phyloP scores from a whole-genome alignment of 2,797 vertebrate genomes.

The Leuciscus waleckii region DNA sequence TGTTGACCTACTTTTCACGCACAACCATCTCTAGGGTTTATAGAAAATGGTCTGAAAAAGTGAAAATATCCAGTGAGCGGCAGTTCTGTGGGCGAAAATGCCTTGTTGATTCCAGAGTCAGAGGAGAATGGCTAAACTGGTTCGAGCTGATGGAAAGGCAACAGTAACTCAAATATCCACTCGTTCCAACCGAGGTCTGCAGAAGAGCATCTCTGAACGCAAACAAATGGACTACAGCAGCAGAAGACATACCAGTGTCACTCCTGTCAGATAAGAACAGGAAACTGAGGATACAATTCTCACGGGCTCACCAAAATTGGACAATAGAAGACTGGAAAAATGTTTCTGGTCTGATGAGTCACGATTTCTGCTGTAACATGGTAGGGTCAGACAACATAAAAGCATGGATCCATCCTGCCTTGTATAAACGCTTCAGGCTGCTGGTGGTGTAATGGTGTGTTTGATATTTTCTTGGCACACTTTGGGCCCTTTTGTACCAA shows the following conservation, averaged over 20 bases:
- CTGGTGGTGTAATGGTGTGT: background rate
- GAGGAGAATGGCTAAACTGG: slow-evolving; percentile 43
- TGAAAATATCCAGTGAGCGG: no score
- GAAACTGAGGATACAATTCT: background rate
- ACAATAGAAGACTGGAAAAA: no score
- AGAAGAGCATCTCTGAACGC: no score
- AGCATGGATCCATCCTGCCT: no score
- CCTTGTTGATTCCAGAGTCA: slow-evolving; percentile 57
- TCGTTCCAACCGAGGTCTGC: background rate
- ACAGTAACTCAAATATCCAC: background rate
- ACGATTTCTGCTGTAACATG: no score
- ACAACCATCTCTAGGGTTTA: background rate
- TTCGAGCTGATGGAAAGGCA: background rate
- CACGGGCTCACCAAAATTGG: background rate
- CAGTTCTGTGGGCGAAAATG: background rate
- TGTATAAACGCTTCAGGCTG: no score
- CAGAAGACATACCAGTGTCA: background rate
- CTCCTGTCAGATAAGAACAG: background rate
- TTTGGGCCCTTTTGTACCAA: background rate
- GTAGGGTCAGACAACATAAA: no score
- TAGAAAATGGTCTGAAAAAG: no score
- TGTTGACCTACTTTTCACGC: background rate
- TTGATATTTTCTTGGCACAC: background rate
- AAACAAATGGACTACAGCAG: background rate
- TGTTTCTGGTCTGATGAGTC: background rate